Evolutionary conservation across 2,797 vertebrate genomes (phyloP).

Genomic region (Brachymystax lenok): DNA sequence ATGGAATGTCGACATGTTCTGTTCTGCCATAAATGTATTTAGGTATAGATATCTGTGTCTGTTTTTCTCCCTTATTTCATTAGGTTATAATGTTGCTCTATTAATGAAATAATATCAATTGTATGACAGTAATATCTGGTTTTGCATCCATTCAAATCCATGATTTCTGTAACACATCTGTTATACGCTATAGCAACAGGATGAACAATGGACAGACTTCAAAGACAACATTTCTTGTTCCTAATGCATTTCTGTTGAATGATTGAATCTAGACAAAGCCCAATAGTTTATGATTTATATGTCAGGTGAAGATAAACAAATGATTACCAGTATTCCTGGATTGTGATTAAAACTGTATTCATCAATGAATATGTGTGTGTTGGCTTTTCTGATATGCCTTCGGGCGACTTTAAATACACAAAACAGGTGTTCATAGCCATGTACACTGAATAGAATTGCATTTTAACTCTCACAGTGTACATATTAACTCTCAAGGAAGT

Average conservation of each 20-base stretch:
- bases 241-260: background rate
- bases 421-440: background rate
- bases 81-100: slow-evolving; percentile 71
- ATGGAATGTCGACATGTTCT: slow-evolving; percentile 77
- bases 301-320: background rate
- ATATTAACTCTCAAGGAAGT: background rate
- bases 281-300: background rate
- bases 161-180: background rate
- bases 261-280: background rate
- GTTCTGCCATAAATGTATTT: slow-evolving; percentile 78
- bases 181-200: background rate
- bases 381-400: background rate
- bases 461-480: background rate
- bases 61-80: slow-evolving; percentile 70
- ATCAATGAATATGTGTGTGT: background rate
- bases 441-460: background rate
- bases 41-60: slow-evolving; percentile 75
- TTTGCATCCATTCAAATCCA: slow-evolving; percentile 31
- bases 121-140: slow-evolving; percentile 52
- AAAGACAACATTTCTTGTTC: background rate
- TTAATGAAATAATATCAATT: slow-evolving; percentile 72
- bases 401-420: background rate
- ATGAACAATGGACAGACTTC: too few species aligned
- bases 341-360: slow-evolving; percentile 5
- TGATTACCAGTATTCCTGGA: background rate